These are phyloP conservation scores for Mesocricetus auratus DNA, from an alignment of 2,113 vertebrate species.

Conservation along the genomic window DNA sequence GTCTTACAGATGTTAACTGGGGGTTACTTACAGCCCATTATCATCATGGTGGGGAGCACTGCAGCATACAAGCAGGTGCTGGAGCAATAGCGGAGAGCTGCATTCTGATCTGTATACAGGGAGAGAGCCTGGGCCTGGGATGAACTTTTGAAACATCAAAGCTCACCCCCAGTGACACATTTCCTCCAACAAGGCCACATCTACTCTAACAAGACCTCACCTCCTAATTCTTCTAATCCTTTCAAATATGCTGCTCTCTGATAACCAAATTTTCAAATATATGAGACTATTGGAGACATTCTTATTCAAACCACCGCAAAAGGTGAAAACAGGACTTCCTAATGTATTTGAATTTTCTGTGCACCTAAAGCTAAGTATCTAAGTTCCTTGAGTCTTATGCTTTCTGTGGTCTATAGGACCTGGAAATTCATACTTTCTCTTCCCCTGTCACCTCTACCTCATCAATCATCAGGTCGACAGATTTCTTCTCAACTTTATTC, in stretches of 20 bases:
- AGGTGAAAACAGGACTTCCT: neutral
- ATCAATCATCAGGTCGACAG: neutral
- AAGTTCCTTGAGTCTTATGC: neutral
- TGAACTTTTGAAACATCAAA: neutral
- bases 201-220: neutral
- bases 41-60: neutral
- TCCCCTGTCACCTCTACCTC: neutral
- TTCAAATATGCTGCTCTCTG: neutral
- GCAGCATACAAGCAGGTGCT: neutral
- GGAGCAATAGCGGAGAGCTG: neutral
- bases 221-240: neutral
- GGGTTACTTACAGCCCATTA: neutral
- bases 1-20: neutral
- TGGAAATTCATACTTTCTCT: neutral
- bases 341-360: neutral
- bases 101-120: neutral
- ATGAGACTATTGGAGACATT: neutral
- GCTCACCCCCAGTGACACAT: neutral
- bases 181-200: neutral
- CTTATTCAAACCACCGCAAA: neutral
- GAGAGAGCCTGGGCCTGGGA: too few relatives aligned
- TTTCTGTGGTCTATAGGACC: slow-evolving; percentile 12
- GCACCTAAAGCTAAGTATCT: neutral
- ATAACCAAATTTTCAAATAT: neutral
- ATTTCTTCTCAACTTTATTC: neutral